phyloP scores from a whole-genome alignment of 2,797 vertebrate genomes.

The Oophaga sylvatica region DNA sequence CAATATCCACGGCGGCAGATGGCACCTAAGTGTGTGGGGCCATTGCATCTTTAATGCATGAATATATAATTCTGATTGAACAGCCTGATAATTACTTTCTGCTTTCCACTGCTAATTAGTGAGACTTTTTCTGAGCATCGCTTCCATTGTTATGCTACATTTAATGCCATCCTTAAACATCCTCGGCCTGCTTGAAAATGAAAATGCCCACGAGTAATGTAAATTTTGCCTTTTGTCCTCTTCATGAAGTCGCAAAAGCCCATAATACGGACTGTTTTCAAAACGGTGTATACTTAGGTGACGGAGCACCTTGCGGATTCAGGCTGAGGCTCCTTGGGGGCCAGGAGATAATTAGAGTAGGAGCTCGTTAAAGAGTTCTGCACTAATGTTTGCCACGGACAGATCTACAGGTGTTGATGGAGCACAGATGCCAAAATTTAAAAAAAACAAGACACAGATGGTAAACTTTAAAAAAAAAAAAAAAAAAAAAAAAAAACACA shows the following conservation, averaged over 20 bases:
- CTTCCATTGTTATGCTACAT: constrained; percentile 30
- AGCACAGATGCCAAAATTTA: neutral
- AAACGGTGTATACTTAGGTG: neutral
- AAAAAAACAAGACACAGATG: neutral
- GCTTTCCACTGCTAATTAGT: constrained; percentile 42
- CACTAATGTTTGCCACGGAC: neutral
- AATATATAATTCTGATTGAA: constrained; percentile 43
- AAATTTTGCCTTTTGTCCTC: neutral
- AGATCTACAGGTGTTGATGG: neutral
- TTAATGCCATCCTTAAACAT: neutral
- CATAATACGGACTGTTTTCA: neutral
- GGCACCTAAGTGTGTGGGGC: neutral
- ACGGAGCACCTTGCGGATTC: neutral
- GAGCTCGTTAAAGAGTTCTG: neutral
- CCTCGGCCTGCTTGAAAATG: neutral
- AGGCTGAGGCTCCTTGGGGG: neutral
- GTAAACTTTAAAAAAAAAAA: neutral
- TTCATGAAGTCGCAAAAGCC: neutral
- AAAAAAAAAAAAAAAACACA: too few relatives aligned
- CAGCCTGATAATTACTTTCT: constrained; percentile 40
- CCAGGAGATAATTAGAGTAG: neutral
- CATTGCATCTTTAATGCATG: constrained; percentile 40
- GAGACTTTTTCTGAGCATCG: constrained; percentile 5
- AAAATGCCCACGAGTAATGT: neutral
- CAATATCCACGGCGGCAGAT: constrained; percentile 24